Conservation (phyloP, 1,140 invertebrate species). For the Camponotus vicinus region DNA sequence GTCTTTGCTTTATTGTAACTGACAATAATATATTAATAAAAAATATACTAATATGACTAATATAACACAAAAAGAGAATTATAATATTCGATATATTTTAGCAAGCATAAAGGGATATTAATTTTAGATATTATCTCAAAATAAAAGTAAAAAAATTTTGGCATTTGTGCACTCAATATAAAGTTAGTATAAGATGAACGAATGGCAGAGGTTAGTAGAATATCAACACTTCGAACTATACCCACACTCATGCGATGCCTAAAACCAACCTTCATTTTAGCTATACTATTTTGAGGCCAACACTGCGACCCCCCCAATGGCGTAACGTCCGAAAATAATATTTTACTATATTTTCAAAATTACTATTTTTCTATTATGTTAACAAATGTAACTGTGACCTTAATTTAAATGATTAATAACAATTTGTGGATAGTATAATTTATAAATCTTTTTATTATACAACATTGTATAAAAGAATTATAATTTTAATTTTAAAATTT, state of each 20-base stretch:
- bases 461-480: too few species aligned
- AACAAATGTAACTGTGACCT: too few species aligned
- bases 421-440: too few species aligned
- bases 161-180: conserved; percentile 20
- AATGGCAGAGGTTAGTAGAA: conserved; percentile 51
- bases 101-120: background rate
- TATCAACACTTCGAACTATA: conserved; percentile 64
- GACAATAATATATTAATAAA: background rate
- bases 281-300: conserved; percentile 24
- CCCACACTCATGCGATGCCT: conserved; percentile 44
- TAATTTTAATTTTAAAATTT: too few species aligned
- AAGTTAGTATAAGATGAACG: conserved; percentile 26
- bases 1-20: conserved; percentile 29
- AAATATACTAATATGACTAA: background rate
- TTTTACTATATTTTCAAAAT: background rate
- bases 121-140: background rate
- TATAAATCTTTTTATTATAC: too few species aligned
- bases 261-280: conserved; percentile 13
- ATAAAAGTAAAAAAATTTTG: conserved; percentile 14
- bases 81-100: background rate
- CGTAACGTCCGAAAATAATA: conserved; percentile 55
- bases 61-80: background rate
- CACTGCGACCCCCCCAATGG: background rate
- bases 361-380: background rate
- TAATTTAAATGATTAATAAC: too few species aligned